Evolutionary conservation across 2,113 vertebrate genomes (phyloP), one percentile per base, ranked within the genome.

Genomic region (Tachycineta bicolor): DNA sequence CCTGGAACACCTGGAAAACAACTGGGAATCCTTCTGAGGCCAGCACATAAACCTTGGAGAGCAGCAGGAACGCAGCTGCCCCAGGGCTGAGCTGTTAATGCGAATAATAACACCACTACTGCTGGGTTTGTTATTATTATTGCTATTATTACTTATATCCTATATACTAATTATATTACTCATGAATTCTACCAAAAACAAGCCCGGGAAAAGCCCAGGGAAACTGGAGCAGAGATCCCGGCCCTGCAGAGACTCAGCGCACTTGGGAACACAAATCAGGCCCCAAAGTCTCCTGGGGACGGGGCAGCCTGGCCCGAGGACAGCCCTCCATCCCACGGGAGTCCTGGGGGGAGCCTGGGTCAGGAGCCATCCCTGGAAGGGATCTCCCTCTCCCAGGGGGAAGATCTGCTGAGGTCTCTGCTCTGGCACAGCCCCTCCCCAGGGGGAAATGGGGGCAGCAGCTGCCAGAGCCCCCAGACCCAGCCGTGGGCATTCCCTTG

Each of bases 401-500:
- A 37, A 37, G 37, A 37, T 37, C 47, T 47, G 56, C 29, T 3
- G 8, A 22, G 73, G 33, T 14, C 19, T 17, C 33, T 3, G 11
- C 1, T 2, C 2, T 0, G 10, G 56, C 4, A 20, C 9, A 81
- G 58, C 23, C 56, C 24, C 28, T 21, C 26, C 53, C 9, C 5
- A 1, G 18, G 33, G 14, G 5, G 4, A 18, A 14, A 5, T 0
- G 3, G 12, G 39, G 44, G 21, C 39, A 64, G 68, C 2, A 37
- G 43, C 34, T 5, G 17, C 15, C 24, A 41, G 52, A 50, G 17
- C 3, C 26, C 62, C 14, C 46, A 8, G 41, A 6, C 1, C 29
- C 65, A 41, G 29, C 74, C 0, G 0, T 0, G 19, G n/a, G 10
- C 2, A 0, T 3, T 41, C 29, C 84, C 47, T 5, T 1, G 33